Evolutionary conservation across 2,113 vertebrate genomes (phyloP).

Genomic region (Cyanoliseus patagonus): DNA sequence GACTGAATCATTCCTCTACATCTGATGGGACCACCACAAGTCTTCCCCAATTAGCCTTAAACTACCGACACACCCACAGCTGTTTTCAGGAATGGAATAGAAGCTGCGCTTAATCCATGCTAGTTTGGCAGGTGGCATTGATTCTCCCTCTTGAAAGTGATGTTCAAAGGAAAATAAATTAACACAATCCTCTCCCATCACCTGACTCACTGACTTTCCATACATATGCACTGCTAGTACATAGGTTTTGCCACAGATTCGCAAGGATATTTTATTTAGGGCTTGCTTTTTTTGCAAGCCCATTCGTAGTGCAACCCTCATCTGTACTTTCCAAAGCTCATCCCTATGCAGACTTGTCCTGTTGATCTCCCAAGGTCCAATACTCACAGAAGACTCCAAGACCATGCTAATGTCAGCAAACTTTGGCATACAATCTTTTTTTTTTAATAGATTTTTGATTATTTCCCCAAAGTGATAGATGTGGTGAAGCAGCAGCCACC

Average conservation of each 20-base stretch:
- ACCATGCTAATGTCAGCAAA: not conserved
- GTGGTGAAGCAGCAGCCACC: not conserved
- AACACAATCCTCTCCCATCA: not conserved
- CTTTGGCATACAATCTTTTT: not conserved
- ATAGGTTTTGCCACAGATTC: not conserved
- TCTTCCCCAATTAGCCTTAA: slow-evolving; percentile 19
- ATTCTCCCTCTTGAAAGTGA: not conserved
- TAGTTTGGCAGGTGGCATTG: not conserved
- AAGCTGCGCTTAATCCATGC: not conserved
- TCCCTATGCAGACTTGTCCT: not conserved
- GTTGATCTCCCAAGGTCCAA: not conserved
- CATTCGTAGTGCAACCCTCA: not conserved
- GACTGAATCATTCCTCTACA: not conserved
- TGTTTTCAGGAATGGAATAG: not conserved
- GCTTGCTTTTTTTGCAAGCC: not conserved
- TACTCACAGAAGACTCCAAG: not conserved
- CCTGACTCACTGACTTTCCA: not conserved
- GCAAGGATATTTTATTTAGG: not conserved
- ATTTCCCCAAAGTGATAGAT: not conserved
- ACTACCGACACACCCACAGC: not conserved
- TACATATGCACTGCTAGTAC: not conserved
- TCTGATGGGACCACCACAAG: not conserved
- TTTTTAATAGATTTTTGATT: not conserved
- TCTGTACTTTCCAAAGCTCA: not conserved
- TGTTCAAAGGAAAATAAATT: not conserved